Percentiles rank a stretch among this genome's conserved stretches.
These are phyloP conservation scores for Bibio marci DNA, from an alignment of 2,888 invertebrate genomes.

Conservation along the genomic window DNA sequence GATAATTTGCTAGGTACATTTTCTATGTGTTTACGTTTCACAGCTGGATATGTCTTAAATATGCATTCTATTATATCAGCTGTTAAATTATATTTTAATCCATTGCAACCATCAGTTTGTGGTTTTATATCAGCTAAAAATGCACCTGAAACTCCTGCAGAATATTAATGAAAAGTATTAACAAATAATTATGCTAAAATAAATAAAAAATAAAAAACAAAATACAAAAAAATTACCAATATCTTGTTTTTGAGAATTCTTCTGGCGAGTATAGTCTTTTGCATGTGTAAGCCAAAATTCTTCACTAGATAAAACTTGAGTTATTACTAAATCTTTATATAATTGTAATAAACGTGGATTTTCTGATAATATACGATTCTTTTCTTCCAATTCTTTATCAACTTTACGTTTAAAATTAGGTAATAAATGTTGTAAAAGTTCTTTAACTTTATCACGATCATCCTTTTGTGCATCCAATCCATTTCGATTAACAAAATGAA, in stretches of 20 bases:
- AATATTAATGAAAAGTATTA: conserved; percentile 1
- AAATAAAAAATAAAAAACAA: conserved; percentile 1
- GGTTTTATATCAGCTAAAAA: conserved; percentile 89
- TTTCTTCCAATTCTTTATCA: conserved; percentile 76
- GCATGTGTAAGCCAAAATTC: conserved; percentile 96
- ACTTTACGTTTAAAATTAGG: conserved; percentile 90
- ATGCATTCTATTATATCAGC: conserved; percentile 95
- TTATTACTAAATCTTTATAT: conserved; percentile 93
- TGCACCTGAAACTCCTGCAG: conserved; percentile 49
- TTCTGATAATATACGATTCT: conserved; percentile 74
- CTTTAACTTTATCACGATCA: conserved; percentile 87
- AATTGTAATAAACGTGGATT: conserved; percentile 84
- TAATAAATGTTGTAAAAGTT: conserved; percentile 71
- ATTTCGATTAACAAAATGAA: conserved; percentile 86
- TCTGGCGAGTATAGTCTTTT: conserved; percentile 53
- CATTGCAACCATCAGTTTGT: conserved; percentile 91
- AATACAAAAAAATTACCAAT: conserved; percentile 54
- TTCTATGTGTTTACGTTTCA: conserved; percentile 89
- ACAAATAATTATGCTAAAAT: background rate
- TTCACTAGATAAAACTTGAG: conserved; percentile 87
- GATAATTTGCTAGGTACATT: conserved; percentile 89
- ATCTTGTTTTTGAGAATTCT: conserved; percentile 59
- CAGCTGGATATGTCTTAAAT: conserved; percentile 98
- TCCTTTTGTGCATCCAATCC: conserved; percentile 69
- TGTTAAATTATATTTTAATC: conserved; percentile 91